Base-by-base conservation (phyloP, 2,113 vertebrate genomes). In the Sphaerodactylus townsendi region DNA sequence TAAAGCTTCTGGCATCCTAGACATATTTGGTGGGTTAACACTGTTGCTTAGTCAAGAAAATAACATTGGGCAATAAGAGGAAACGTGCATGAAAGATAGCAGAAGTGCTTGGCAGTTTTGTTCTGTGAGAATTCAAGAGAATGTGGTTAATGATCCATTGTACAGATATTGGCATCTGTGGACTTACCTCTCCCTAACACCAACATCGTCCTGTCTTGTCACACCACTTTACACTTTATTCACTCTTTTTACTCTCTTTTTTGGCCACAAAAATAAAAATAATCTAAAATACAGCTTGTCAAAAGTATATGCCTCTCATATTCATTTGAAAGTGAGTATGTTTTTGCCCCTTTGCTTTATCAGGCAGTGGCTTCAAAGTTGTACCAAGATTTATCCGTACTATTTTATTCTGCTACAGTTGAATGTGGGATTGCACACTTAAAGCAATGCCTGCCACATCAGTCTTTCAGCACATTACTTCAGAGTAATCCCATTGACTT, bases 101-200 rank as follows among this genome's bases (percentile, higher is more conserved):
- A 91, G 91, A 90, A 87, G 89, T 95, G 93, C 91, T 93, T 95
- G 90, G 89, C 90, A 92, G 95, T 94, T 95, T 94, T 87, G 83
- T 94, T 85, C 87, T 89, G 85, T 93, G 92, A 90, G 87, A 90
- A 89, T 91, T 90, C 66, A 81, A 93, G 88, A 91, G 93, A 92
- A 93, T 89, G 87, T 0, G 69, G 91, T 89, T 94, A 93, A 95
- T 95, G 94, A 96, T 94, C 93, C 93, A 84, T 87, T 88, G 79
- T 88, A 92, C 93, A 94, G 92, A 77, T 93, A 94, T 94, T 95
- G 96, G 93, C 89, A 91, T 94, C 92, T 92, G 88, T 93, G 90
- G 84, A 90, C 83, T 73, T 89, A 93, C 91, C 94, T 95, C 92
- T 93, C 86, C 62, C 86, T 88, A 94, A 94, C 91, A 92, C 93